Base-by-base conservation (phyloP, 2,113 vertebrate genomes). In the Megaceryle torquata region DNA sequence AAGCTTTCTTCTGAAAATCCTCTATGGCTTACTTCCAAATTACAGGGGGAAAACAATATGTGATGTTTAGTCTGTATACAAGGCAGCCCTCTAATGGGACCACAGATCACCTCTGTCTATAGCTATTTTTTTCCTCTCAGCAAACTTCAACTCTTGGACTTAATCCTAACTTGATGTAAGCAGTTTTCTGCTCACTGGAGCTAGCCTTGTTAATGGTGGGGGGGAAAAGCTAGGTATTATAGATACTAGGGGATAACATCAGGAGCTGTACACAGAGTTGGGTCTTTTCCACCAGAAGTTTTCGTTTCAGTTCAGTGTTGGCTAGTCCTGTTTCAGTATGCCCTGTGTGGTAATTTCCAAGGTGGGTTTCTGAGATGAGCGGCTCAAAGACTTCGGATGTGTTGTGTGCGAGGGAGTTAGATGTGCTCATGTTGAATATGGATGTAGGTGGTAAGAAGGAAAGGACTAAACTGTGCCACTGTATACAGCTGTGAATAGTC, bases 281-380 rank as follows among this genome's bases (percentile, higher is more conserved):
- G 8, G 9, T 41, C 17, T 72, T 21, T 48, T 54, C 44, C 65
- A 31, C 44, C 37, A 72, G 37, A 46, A 21, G 29, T 35, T 61
- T 72, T 72, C 19, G 21, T 74, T 84, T 11, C n/a, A 20, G 7
- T 35, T 65, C 15, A 25, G 21, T 63, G 41, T 43, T 1, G 5
- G 13, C 43, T 46, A 41, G 3, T 18, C 28, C 9, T 0, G 0
- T 70, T 57, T 82, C 19, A 4, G 8, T 50, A 2, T 35, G 33
- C 5, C 10, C 13, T 12, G 20, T n/a, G 43, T 53, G 20, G 37
- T 29, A 20, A 11, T 43, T 7, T 41, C 46, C 24, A 6, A 6
- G 7, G 37, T 35, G n/a, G 14, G 25, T 43, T 67, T 84, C 37
- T 33, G 37, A 33, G 57, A 37, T 11, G 11, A 60, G 18, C 19